A percentile compares a stretch with the other conserved stretches of the same genome.
Conservation (phyloP, 1,140 invertebrate genomes). For the Nixonia krombeini region DNA sequence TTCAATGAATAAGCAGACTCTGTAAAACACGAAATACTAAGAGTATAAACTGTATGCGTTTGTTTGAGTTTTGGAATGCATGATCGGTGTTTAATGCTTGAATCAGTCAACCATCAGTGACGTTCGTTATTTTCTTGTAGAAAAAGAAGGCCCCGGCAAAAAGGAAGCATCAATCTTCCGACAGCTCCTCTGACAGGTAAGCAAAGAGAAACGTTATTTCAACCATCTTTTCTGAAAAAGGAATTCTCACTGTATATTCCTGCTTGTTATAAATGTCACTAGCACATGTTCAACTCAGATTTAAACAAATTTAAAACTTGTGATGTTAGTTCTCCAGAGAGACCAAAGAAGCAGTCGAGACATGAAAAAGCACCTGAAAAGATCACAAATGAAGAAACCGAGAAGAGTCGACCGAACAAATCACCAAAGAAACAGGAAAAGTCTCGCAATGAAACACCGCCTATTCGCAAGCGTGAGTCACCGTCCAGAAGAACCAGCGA, state of each 20-base stretch:
- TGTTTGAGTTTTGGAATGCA: slow-evolving; percentile 56
- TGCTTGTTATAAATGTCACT: too few relatives aligned
- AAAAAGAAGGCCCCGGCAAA: slow-evolving; percentile 63
- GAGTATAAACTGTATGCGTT: slow-evolving; percentile 37
- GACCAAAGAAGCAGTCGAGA: slow-evolving; percentile 55
- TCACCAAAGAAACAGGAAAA: slow-evolving; percentile 53
- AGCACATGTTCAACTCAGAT: too few relatives aligned
- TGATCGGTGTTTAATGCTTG: slow-evolving; percentile 57
- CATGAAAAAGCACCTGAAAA: slow-evolving; percentile 52
- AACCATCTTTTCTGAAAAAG: not conserved
- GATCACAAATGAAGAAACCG: slow-evolving; percentile 36
- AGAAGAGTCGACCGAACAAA: slow-evolving; percentile 41
- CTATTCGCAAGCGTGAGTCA: slow-evolving; percentile 49
- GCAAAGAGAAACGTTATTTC: not conserved
- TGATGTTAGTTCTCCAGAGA: slow-evolving; percentile 62
- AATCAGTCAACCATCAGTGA: slow-evolving; percentile 29
- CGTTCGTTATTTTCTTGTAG: slow-evolving; percentile 59
- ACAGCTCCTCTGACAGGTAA: slow-evolving; percentile 63
- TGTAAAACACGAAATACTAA: slow-evolving; percentile 38
- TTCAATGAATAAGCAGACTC: slow-evolving; percentile 52
- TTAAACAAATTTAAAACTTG: too few relatives aligned
- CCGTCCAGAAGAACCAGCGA: slow-evolving; percentile 33
- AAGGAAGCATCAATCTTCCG: slow-evolving; percentile 62
- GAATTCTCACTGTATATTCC: too few relatives aligned
- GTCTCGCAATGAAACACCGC: slow-evolving; percentile 45